Percentiles rank a stretch among this genome's conserved stretches.
These are phyloP conservation scores for Trachelus iudaicus DNA, from an alignment of 2,888 invertebrate genomes.

Conservation along the genomic window DNA sequence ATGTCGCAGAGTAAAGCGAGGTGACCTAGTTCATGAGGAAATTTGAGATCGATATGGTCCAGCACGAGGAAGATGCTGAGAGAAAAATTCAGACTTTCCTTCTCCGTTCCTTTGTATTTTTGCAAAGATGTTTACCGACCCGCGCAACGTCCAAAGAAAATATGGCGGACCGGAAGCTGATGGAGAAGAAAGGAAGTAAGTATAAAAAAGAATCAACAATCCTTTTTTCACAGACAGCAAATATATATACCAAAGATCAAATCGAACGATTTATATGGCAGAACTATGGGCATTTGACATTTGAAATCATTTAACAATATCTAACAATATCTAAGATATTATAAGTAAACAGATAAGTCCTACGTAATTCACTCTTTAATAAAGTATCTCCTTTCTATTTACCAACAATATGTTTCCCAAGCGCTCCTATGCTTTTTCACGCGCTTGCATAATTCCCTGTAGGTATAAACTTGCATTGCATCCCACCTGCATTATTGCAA, in stretches of 20 bases:
- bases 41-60: neutral
- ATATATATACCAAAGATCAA: neutral
- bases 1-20: neutral
- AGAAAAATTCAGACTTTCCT: neutral
- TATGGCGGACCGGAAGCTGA: neutral
- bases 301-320: neutral
- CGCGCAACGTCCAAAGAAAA: neutral
- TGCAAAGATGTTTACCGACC: neutral
- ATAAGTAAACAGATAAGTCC: neutral
- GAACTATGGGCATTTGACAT: neutral
- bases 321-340: too few relatives aligned
- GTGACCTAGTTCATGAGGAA: neutral
- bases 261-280: neutral
- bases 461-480: neutral
- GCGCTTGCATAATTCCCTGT: neutral
- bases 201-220: neutral
- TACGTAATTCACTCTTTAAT: neutral
- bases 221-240: neutral
- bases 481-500: neutral
- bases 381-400: slow-evolving; percentile 1
- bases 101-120: neutral
- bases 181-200: neutral
- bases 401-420: neutral
- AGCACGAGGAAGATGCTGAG: neutral
- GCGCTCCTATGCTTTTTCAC: neutral